Percentiles rank a stretch among this genome's conserved stretches.
Evolutionary conservation across 2,113 vertebrate genomes (phyloP).

Genomic region (Odontophorus gujanensis): DNA sequence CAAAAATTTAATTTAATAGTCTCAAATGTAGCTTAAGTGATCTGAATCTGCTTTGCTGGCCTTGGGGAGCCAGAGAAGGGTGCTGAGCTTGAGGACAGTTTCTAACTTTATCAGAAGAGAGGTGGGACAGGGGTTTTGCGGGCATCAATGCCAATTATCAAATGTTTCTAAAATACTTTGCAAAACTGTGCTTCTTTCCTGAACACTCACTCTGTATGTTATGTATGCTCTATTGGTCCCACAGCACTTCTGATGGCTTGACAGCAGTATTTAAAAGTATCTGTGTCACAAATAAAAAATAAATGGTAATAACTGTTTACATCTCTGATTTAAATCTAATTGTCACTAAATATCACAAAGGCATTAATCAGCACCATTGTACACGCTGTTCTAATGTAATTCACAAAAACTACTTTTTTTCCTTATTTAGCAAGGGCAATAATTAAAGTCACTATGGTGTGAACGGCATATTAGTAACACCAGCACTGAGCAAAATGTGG

Average conservation of each 20-base stretch:
- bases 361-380: background rate
- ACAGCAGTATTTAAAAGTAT: background rate
- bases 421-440: background rate
- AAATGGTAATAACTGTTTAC: background rate
- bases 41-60: background rate
- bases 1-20: background rate
- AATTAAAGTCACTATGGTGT: background rate
- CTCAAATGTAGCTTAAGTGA: background rate
- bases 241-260: background rate
- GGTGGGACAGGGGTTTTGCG: background rate
- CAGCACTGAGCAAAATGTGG: background rate
- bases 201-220: background rate
- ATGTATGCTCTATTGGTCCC: background rate
- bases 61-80: accelerated
- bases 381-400: accelerated
- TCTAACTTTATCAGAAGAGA: background rate
- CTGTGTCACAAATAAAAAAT: background rate
- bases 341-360: background rate
- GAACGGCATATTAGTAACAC: background rate
- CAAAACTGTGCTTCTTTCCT: background rate
- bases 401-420: background rate
- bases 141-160: background rate
- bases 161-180: background rate
- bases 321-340: background rate
- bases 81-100: background rate